These are phyloP conservation scores for Pangasius djambal DNA, from an alignment of 2,797 vertebrate genomes.

Conservation along the genomic window DNA sequence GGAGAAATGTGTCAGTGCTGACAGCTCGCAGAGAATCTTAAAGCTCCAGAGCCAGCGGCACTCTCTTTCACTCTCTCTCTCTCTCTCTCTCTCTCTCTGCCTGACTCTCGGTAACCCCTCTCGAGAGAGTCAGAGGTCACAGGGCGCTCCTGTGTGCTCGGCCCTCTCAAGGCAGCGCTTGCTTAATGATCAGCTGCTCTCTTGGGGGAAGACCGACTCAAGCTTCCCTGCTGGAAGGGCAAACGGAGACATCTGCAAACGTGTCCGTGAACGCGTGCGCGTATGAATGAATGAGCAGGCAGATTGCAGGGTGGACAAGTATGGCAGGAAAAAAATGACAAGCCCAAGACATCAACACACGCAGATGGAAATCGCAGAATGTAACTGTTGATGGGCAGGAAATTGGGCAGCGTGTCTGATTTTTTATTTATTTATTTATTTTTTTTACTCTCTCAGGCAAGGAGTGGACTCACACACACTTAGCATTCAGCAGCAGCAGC, in stretches of 20 bases:
- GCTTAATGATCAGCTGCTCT: slow-evolving; percentile 74
- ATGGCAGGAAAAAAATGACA: background rate
- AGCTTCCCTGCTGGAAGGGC: slow-evolving; percentile 64
- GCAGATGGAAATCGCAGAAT: slow-evolving; percentile 26
- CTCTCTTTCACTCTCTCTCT: slow-evolving; percentile 50
- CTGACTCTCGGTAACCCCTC: slow-evolving; percentile 41
- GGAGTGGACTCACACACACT: slow-evolving; percentile 20
- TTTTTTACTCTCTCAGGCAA: background rate
- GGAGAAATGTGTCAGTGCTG: slow-evolving; percentile 82
- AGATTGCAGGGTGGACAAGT: background rate
- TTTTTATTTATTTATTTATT: background rate
- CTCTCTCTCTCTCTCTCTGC: background rate
- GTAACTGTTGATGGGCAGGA: slow-evolving; percentile 22
- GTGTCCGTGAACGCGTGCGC: slow-evolving; percentile 41
- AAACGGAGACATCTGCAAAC: slow-evolving; percentile 64
- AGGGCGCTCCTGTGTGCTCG: slow-evolving; percentile 68
- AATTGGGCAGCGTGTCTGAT: slow-evolving; percentile 1
- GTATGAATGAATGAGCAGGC: slow-evolving; percentile 28
- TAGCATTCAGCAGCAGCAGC: slow-evolving; percentile 35
- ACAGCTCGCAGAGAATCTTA: slow-evolving; percentile 80
- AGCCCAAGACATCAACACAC: slow-evolving; percentile 3
- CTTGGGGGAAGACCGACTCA: slow-evolving; percentile 62
- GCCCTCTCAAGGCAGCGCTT: slow-evolving; percentile 70
- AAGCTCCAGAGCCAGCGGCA: slow-evolving; percentile 72
- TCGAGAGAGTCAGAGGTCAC: slow-evolving; percentile 61